Evolutionary conservation across 2,113 vertebrate species (phyloP).

Genomic region (Abramis brama): DNA sequence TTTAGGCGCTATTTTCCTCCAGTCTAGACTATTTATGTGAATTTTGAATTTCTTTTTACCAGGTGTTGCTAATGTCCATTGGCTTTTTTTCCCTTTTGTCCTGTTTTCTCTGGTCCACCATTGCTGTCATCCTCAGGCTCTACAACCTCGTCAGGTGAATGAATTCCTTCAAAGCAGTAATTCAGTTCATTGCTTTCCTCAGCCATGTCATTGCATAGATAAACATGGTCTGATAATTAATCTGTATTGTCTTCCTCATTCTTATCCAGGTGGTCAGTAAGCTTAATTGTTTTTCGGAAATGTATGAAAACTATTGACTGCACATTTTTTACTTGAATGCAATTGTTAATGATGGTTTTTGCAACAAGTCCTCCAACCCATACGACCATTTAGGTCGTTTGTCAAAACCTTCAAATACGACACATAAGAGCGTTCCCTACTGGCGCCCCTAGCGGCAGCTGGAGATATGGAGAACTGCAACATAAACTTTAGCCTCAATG

Average conservation of each 20-base stretch:
- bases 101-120: neutral
- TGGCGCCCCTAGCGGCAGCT: no score
- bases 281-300: neutral
- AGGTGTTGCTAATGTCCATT: neutral
- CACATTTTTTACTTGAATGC: neutral
- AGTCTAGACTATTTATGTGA: neutral
- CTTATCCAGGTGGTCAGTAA: conserved; percentile 6
- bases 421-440: no score
- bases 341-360: no score
- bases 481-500: no score
- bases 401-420: no score
- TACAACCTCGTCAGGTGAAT: neutral
- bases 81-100: neutral
- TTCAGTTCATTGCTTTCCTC: neutral
- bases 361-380: no score
- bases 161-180: neutral
- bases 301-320: neutral
- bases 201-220: no score
- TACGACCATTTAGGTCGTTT: no score
- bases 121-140: neutral
- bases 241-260: neutral
- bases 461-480: no score
- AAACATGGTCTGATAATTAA: no score
- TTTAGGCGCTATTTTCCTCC: conserved; percentile 2
- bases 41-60: neutral